phyloP scores from a whole-genome alignment of 2,888 invertebrate species.

The Cosmia pyralina region DNA sequence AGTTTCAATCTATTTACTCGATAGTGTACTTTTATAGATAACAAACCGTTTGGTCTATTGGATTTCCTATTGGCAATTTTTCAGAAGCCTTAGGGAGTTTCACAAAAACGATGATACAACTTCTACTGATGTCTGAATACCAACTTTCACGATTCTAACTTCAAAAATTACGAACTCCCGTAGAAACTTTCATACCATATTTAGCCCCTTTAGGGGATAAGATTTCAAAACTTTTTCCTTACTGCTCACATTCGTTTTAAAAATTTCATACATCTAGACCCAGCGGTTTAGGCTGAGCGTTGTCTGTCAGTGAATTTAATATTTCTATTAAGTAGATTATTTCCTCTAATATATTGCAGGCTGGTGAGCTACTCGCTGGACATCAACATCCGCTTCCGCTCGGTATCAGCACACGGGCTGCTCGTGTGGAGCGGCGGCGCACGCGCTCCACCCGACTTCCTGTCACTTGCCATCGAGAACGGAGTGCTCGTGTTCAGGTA shows the following conservation, averaged over 20 bases:
- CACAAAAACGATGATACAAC: background rate
- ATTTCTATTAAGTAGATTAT: background rate
- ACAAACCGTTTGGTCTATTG: background rate
- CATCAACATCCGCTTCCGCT: conserved; percentile 96
- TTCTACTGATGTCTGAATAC: background rate
- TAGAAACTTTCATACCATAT: background rate
- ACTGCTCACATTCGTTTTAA: no score
- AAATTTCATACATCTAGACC: background rate
- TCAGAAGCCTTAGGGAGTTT: no score
- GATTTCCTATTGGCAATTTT: background rate
- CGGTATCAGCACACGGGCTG: conserved; percentile 93
- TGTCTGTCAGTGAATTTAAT: background rate
- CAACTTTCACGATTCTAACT: background rate
- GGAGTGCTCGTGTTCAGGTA: conserved; percentile 92
- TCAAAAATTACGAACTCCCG: background rate
- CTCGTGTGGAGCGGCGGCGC: conserved; percentile 96
- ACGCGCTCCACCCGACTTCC: conserved; percentile 91
- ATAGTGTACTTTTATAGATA: no score
- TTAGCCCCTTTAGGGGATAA: background rate
- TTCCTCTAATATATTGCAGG: conserved; percentile 79
- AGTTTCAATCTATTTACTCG: no score
- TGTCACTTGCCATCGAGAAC: conserved; percentile 95
- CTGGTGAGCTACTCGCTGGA: conserved; percentile 96
- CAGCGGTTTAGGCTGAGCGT: background rate
- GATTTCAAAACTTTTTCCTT: background rate